Conservation (phyloP, 2,113 vertebrate species). For the Hypomesus transpacificus region DNA sequence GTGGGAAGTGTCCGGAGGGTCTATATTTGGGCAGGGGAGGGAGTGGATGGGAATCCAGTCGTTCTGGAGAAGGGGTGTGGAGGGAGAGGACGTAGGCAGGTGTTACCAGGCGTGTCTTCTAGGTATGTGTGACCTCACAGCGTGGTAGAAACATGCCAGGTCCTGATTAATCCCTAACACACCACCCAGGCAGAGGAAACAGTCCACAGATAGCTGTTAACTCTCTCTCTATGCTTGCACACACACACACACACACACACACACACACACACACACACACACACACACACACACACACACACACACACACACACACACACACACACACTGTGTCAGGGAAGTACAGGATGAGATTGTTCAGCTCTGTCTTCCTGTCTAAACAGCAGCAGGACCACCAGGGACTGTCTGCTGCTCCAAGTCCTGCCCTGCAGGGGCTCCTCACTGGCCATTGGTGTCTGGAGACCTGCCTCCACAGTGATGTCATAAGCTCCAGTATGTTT, state of each 20-base stretch:
- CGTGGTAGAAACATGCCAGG: slow-evolving; percentile 32
- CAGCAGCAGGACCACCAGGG: too few relatives aligned
- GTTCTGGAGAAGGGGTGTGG: slow-evolving; percentile 32
- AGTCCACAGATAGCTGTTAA: slow-evolving; percentile 39
- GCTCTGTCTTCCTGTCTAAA: too few relatives aligned
- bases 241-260: slow-evolving; percentile 7
- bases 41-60: slow-evolving; percentile 11
- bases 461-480: too few relatives aligned
- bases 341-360: slow-evolving; percentile 1
- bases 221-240: neutral
- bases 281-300: slow-evolving; percentile 10
- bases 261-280: slow-evolving; percentile 6
- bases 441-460: too few relatives aligned
- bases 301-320: slow-evolving; percentile 6
- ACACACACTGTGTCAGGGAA: slow-evolving; percentile 6
- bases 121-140: slow-evolving; percentile 42
- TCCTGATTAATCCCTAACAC: slow-evolving; percentile 29
- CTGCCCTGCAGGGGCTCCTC: too few relatives aligned
- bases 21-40: too few relatives aligned
- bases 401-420: too few relatives aligned
- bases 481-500: neutral
- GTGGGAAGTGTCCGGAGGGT: too few relatives aligned
- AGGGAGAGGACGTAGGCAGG: slow-evolving; percentile 43
- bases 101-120: slow-evolving; percentile 36
- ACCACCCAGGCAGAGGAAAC: neutral